Conservation (phyloP, 2,888 invertebrate genomes). For the Watsonalla binaria region DNA sequence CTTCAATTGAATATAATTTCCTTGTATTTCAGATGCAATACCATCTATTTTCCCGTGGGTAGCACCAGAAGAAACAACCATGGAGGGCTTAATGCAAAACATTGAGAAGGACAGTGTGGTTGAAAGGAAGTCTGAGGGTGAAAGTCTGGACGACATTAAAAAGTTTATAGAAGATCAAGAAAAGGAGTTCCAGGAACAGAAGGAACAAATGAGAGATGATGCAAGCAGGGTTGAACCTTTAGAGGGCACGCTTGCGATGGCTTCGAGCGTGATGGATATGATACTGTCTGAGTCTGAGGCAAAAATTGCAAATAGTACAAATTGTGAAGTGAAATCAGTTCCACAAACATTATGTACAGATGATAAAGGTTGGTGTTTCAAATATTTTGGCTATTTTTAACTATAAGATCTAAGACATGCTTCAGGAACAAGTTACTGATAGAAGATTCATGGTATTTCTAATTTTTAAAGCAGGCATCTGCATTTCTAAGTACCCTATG, state of each 20-base stretch:
- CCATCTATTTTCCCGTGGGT: conserved; percentile 86
- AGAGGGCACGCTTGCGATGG: conserved; percentile 37
- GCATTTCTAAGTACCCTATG: neutral
- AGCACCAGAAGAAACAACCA: conserved; percentile 21
- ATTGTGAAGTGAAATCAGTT: conserved; percentile 21
- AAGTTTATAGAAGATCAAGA: conserved; percentile 61
- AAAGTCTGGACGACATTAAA: conserved; percentile 63
- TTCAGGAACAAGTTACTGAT: too few relatives aligned
- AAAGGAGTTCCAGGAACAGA: conserved; percentile 29
- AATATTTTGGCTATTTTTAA: neutral
- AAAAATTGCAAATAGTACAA: conserved; percentile 25
- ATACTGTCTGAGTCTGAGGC: conserved; percentile 51
- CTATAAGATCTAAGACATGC: too few relatives aligned
- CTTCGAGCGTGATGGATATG: conserved; percentile 57
- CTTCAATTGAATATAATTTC: neutral
- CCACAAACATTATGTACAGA: conserved; percentile 18
- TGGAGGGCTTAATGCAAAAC: conserved; percentile 20
- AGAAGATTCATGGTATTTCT: too few relatives aligned
- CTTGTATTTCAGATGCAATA: conserved; percentile 76
- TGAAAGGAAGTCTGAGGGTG: conserved; percentile 45
- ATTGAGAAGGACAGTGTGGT: conserved; percentile 20
- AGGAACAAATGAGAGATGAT: conserved; percentile 10
- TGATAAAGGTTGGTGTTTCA: conserved; percentile 38
- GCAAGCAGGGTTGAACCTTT: conserved; percentile 16
- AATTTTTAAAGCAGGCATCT: too few relatives aligned